Evolutionary conservation across 92 coral and sea anemone genomes (phyloP).

Genomic region (Umimayanthus kanabou): DNA sequence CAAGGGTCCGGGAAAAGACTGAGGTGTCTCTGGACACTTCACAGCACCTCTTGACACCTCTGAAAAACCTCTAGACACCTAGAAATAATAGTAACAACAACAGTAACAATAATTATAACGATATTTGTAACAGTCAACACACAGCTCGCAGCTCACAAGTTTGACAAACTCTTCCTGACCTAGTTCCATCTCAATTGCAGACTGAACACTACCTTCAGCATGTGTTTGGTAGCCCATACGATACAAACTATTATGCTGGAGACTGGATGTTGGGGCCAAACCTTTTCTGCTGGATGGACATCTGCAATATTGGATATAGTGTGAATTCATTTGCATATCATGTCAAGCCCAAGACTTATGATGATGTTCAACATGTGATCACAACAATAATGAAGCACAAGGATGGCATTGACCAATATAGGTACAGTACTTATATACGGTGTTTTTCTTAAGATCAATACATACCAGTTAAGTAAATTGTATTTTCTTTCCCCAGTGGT

Average conservation of each 20-base stretch:
- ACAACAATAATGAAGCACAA: conserved; percentile 61
- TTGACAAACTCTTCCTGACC: background rate
- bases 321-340: conserved; percentile 58
- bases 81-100: too few species aligned
- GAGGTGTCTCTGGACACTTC: too few species aligned
- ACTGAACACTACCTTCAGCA: conserved; percentile 82
- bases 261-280: conserved; percentile 96
- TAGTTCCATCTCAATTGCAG: conserved; percentile 39
- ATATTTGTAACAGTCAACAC: too few species aligned
- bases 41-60: too few species aligned
- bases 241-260: conserved; percentile 83
- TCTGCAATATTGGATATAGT: conserved; percentile 58
- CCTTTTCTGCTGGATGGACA: conserved; percentile 91
- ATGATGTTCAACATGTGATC: conserved; percentile 66
- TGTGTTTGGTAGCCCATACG: conserved; percentile 82
- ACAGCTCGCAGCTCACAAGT: too few species aligned
- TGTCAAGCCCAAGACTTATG: conserved; percentile 64
- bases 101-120: too few species aligned
- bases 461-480: too few species aligned
- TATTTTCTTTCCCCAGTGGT: too few species aligned
- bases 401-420: conserved; percentile 68
- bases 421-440: conserved; percentile 35
- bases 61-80: too few species aligned
- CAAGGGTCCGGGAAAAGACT: too few species aligned
- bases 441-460: background rate